Percentiles rank a stretch among this genome's conserved stretches.
Evolutionary conservation across 1,140 invertebrate species (phyloP).

Genomic region (Pemphigus obesinymphae): DNA sequence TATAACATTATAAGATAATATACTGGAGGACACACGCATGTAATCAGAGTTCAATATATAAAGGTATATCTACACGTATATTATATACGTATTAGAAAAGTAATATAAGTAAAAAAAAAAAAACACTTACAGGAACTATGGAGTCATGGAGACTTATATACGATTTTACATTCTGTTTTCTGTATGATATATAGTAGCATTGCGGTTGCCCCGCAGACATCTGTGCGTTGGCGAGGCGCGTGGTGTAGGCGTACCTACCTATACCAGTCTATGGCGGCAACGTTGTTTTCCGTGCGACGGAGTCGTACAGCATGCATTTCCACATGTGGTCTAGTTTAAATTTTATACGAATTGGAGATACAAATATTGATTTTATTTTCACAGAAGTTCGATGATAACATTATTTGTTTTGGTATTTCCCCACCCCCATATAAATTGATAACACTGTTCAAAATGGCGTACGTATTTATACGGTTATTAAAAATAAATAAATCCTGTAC

Average conservation of each 20-base stretch:
- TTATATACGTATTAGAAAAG: neutral
- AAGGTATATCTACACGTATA: neutral
- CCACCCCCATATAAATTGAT: neutral
- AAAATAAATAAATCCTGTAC: too few species aligned
- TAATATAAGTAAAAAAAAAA: neutral
- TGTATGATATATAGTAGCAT: neutral
- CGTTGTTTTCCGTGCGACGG: neutral
- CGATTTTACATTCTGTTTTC: neutral
- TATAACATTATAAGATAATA: neutral
- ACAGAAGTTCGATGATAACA: neutral
- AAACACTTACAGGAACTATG: neutral
- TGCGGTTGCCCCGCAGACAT: neutral
- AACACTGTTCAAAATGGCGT: too few species aligned
- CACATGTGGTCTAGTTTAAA: neutral
- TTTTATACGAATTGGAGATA: conserved; percentile 7
- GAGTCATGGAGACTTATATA: neutral
- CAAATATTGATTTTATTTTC: neutral
- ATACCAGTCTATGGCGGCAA: neutral
- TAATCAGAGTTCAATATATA: neutral
- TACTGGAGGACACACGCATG: neutral
- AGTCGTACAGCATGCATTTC: too few species aligned
- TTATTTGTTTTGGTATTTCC: neutral
- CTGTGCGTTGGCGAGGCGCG: conserved; percentile 14
- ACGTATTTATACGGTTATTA: too few species aligned
- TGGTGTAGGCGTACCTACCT: conserved; percentile 8